Conservation (phyloP, 2,113 vertebrate genomes). For the Chionomys nivalis region DNA sequence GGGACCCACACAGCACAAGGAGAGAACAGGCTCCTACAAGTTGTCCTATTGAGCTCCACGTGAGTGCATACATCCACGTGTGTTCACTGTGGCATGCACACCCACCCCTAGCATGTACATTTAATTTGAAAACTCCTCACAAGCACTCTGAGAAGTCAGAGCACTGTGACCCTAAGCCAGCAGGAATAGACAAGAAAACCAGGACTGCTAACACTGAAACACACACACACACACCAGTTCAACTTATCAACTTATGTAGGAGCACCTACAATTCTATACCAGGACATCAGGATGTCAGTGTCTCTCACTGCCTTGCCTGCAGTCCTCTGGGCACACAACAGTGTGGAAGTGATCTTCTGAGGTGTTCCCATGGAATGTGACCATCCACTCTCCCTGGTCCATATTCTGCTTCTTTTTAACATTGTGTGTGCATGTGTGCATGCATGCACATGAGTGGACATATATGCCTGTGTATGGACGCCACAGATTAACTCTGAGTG, state of each 20-base stretch:
- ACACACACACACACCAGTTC: neutral
- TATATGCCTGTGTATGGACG: neutral
- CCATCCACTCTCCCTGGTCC: neutral
- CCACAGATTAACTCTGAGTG: neutral
- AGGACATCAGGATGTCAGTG: neutral
- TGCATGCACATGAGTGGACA: accelerated
- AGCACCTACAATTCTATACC: neutral
- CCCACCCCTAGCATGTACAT: neutral
- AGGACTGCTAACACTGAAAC: neutral
- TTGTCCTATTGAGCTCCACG: neutral
- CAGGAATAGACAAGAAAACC: neutral
- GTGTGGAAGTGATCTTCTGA: neutral
- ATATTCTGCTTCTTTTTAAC: neutral
- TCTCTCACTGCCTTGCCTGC: neutral
- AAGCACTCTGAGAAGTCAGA: neutral
- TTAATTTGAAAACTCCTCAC: no score
- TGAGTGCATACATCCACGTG: neutral
- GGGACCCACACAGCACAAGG: neutral
- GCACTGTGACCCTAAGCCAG: neutral
- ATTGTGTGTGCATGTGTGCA: no score
- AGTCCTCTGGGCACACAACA: neutral
- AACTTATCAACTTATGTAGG: neutral
- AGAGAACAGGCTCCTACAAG: neutral
- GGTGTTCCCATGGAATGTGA: neutral
- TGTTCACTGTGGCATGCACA: neutral